Evolutionary conservation across 2,113 vertebrate species (phyloP).

Genomic region (Lycocorax pyrrhopterus): DNA sequence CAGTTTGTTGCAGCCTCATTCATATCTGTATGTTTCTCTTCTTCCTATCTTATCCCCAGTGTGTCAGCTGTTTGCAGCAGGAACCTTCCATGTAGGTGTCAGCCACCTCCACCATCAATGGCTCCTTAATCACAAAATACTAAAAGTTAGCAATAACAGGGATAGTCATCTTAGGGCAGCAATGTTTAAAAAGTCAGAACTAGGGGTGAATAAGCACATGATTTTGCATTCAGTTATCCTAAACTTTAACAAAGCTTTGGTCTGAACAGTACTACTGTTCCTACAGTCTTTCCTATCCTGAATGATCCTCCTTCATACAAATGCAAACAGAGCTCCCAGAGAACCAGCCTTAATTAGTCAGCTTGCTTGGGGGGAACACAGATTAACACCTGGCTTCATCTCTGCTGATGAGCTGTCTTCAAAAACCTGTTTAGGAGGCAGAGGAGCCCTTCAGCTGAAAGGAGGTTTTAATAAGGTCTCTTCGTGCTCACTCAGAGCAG

Average conservation of each 20-base stretch:
- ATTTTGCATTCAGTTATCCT: not conserved
- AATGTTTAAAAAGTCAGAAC: not conserved
- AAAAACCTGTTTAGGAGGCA: not conserved
- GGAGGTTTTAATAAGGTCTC: not conserved
- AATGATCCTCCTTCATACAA: not conserved
- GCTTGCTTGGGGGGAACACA: not conserved
- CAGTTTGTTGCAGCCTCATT: not conserved
- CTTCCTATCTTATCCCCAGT: not conserved
- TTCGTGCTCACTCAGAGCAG: rapidly evolving
- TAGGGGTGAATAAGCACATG: not conserved
- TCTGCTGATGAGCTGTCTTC: not conserved
- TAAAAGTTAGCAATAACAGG: not conserved
- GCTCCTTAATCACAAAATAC: not conserved
- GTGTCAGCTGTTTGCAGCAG: not conserved
- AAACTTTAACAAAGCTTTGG: not conserved
- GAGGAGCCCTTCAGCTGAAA: not conserved
- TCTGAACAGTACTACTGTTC: not conserved
- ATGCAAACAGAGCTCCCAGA: not conserved
- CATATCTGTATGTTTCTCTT: not conserved
- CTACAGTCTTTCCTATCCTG: not conserved
- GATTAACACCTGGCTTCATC: conserved; percentile 13
- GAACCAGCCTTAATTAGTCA: not conserved
- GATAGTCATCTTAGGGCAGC: not conserved
- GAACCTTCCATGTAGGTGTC: not conserved
- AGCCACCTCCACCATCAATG: not conserved